A percentile compares a stretch with the other conserved stretches of the same genome.
Evolutionary conservation across 2,797 vertebrate genomes (phyloP).

Genomic region (Rhinoraja longicauda): DNA sequence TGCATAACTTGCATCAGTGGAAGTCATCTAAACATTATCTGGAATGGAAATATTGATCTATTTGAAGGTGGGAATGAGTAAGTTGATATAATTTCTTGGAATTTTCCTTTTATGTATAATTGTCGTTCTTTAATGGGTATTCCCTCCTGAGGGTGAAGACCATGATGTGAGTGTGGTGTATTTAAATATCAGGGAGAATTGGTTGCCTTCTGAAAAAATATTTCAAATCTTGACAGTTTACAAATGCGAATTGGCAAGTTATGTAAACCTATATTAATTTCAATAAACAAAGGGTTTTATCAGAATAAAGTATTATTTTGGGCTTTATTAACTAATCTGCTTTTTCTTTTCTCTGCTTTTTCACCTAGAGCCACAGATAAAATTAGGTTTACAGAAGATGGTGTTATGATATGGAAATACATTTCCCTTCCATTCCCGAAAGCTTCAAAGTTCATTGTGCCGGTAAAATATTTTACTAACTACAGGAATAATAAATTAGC

Average conservation of each 20-base stretch:
- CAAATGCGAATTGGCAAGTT: background rate
- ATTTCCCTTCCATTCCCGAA: constrained; percentile 31
- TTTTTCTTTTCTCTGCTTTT: background rate
- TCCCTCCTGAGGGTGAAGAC: too few relatives aligned
- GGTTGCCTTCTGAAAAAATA: background rate
- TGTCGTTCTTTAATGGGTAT: background rate
- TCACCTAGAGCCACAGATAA: background rate
- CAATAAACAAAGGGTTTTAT: background rate
- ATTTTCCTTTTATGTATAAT: background rate
- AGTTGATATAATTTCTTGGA: constrained; percentile 16
- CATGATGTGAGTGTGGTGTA: background rate
- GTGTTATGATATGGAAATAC: constrained; percentile 36
- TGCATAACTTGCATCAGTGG: constrained; percentile 41
- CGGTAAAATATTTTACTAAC: constrained; percentile 8
- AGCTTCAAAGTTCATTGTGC: background rate
- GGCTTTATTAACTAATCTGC: background rate
- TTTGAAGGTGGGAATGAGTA: background rate
- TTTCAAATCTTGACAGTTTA: background rate
- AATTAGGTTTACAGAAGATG: constrained; percentile 20
- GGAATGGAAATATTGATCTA: background rate
- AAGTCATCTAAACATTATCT: background rate
- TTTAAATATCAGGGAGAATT: background rate
- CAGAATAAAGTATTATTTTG: background rate
- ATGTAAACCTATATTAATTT: too few relatives aligned
- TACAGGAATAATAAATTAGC: too few relatives aligned